Evolutionary conservation across 2,888 invertebrate species (phyloP).

Genomic region (Subacronicta megacephala): DNA sequence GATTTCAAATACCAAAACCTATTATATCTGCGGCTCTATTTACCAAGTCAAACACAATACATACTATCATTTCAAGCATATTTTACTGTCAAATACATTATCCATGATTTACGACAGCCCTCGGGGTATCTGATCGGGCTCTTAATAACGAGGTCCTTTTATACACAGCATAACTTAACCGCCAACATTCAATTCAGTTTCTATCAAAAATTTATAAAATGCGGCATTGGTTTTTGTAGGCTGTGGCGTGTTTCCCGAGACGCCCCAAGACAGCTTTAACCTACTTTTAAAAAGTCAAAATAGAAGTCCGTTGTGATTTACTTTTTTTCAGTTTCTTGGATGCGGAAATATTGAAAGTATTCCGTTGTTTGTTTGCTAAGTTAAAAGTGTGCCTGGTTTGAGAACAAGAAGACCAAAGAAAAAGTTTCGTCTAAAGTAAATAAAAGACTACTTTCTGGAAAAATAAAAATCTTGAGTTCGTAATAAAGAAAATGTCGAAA

Average conservation of each 20-base stretch:
- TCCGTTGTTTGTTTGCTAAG: constrained; percentile 10
- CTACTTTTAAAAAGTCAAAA: constrained; percentile 36
- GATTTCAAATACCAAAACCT: not conserved
- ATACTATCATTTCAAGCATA: constrained; percentile 52
- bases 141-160: constrained; percentile 51
- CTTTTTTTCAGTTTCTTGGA: constrained; percentile 17
- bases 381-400: constrained; percentile 1
- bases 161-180: constrained; percentile 39
- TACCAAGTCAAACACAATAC: constrained; percentile 37
- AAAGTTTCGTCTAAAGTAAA: not conserved
- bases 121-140: constrained; percentile 55
- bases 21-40: constrained; percentile 14
- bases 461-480: not conserved
- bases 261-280: constrained; percentile 38
- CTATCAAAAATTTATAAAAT: constrained; percentile 3
- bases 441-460: not conserved
- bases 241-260: constrained; percentile 29
- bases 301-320: constrained; percentile 20
- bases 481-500: no score
- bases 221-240: constrained; percentile 9
- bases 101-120: constrained; percentile 54
- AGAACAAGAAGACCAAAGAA: not conserved
- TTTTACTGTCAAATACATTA: constrained; percentile 62
- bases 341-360: constrained; percentile 9
- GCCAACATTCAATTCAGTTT: constrained; percentile 3